Percentiles rank a stretch among this genome's conserved stretches.
Evolutionary conservation across 2,113 vertebrate species (phyloP).

Genomic region (Myodes glareolus): DNA sequence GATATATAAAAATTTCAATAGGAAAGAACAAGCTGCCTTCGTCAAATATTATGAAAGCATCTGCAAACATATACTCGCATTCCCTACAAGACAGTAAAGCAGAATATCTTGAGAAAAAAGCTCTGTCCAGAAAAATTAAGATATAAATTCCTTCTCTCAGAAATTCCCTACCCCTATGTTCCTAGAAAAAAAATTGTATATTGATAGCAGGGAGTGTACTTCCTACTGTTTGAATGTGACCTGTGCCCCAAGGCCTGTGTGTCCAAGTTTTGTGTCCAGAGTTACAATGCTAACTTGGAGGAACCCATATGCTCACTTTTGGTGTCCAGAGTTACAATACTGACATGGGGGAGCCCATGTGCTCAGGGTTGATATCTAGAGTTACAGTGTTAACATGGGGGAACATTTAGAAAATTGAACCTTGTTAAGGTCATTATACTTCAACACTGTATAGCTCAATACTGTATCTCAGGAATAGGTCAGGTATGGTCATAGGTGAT

Average conservation of each 20-base stretch:
- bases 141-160: not conserved
- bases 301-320: too few species aligned
- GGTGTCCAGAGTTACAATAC: not conserved
- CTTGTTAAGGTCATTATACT: too few species aligned
- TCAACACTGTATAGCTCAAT: not conserved
- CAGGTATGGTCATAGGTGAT: too few species aligned
- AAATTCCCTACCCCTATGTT: not conserved
- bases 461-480: not conserved
- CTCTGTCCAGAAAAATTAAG: not conserved
- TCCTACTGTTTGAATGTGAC: not conserved
- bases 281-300: not conserved
- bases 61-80: not conserved
- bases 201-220: not conserved
- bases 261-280: too few species aligned
- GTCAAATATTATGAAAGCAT: not conserved
- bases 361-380: not conserved
- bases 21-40: not conserved
- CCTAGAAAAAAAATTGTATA: not conserved
- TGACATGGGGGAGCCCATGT: not conserved
- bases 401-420: not conserved
- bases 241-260: not conserved
- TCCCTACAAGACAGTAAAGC: not conserved
- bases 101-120: not conserved
- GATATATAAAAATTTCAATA: not conserved
- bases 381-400: not conserved